These are phyloP conservation scores for Danionella cerebrum DNA, from an alignment of 2,113 vertebrate genomes.

Conservation along the genomic window DNA sequence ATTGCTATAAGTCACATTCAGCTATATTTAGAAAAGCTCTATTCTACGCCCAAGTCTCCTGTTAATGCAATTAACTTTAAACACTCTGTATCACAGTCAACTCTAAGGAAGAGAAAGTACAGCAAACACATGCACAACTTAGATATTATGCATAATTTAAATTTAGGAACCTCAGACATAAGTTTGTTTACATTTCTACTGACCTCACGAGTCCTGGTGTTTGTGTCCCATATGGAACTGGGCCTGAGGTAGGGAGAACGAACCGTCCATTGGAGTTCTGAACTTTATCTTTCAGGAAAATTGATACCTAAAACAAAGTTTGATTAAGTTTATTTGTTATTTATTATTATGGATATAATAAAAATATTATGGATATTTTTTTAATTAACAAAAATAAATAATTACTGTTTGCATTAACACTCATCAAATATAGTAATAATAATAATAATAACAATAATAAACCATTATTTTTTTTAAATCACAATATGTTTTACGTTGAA, in stretches of 20 bases:
- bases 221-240: slow-evolving; percentile 85
- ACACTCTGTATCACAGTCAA: not conserved
- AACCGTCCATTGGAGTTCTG: slow-evolving; percentile 95
- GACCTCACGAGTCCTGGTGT: slow-evolving; percentile 88
- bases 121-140: not conserved
- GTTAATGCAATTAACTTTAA: slow-evolving; percentile 52
- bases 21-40: slow-evolving; percentile 45
- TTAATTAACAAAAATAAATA: too few species aligned
- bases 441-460: too few species aligned
- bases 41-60: slow-evolving; percentile 27
- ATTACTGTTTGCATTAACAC: too few species aligned
- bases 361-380: too few species aligned
- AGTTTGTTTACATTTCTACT: not conserved
- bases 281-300: slow-evolving; percentile 96
- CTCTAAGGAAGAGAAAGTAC: not conserved
- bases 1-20: not conserved
- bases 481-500: too few species aligned
- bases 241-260: slow-evolving; percentile 82
- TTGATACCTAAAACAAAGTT: slow-evolving; percentile 76
- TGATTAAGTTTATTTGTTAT: not conserved
- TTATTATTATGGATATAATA: not conserved
- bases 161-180: too few species aligned
- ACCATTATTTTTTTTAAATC: too few species aligned
- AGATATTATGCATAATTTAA: not conserved
- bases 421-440: too few species aligned